phyloP scores from a whole-genome alignment of 2,113 vertebrate genomes.

The Dromas ardeola region DNA sequence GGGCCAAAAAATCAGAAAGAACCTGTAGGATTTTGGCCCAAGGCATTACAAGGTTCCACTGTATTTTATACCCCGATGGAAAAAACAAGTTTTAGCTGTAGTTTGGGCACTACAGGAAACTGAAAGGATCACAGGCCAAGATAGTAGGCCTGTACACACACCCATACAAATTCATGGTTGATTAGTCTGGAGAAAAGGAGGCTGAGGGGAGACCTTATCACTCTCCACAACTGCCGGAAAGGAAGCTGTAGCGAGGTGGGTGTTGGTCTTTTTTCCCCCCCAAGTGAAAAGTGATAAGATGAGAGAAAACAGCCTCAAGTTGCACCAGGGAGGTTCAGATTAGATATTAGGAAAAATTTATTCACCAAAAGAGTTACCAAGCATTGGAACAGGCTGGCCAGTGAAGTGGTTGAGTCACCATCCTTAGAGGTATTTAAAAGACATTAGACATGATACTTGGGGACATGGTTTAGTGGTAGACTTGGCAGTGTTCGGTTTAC shows the following conservation, averaged over 20 bases:
- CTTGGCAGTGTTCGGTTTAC: background rate
- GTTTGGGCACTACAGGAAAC: background rate
- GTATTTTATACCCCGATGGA: fast-evolving
- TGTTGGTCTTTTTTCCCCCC: background rate
- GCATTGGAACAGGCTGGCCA: background rate
- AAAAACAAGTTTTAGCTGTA: background rate
- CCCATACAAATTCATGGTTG: background rate
- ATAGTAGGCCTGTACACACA: background rate
- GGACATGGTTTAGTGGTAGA: background rate
- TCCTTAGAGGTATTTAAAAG: background rate
- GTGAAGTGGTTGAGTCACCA: background rate
- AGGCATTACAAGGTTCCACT: background rate
- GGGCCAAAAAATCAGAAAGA: background rate
- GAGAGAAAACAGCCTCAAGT: background rate
- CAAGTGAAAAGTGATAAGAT: background rate
- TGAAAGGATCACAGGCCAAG: background rate
- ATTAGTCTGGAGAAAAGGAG: background rate
- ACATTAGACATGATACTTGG: background rate
- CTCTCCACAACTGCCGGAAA: background rate
- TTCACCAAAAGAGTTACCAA: background rate
- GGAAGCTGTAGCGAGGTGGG: background rate
- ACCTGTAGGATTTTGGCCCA: background rate
- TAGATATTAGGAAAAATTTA: background rate
- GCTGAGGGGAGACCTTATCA: background rate
- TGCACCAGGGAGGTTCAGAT: background rate